Evolutionary conservation across 2,797 vertebrate species (phyloP).

Genomic region (Brachyalestes nurse): DNA sequence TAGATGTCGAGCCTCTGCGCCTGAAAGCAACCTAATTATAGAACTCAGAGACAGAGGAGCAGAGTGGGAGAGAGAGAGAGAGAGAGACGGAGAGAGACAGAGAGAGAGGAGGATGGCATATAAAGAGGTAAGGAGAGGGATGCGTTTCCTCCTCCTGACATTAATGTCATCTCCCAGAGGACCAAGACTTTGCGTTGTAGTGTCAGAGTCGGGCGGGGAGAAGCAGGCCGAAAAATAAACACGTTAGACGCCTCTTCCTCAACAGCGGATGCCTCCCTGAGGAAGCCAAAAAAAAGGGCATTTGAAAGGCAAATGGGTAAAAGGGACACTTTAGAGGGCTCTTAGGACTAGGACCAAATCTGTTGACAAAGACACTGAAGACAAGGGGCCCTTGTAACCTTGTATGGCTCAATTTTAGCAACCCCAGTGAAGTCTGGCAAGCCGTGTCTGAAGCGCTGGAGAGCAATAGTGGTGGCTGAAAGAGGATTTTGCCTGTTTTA

Average conservation of each 20-base stretch:
- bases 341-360: conserved; percentile 31
- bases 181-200: conserved; percentile 18
- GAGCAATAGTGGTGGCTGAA: neutral
- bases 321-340: conserved; percentile 43
- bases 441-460: conserved; percentile 17
- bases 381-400: conserved; percentile 6
- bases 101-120: conserved; percentile 36
- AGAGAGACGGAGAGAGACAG: conserved; percentile 28
- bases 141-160: conserved; percentile 41
- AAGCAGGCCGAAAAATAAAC: conserved; percentile 51
- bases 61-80: conserved; percentile 28
- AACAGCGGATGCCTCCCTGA: conserved; percentile 8
- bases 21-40: conserved; percentile 56
- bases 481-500: conserved; percentile 21
- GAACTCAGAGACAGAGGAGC: conserved; percentile 25
- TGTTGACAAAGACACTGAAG: conserved; percentile 29
- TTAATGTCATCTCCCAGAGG: conserved; percentile 52
- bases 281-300: conserved; percentile 16
- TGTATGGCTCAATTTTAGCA: conserved; percentile 36
- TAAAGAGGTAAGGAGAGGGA: conserved; percentile 40
- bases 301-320: conserved; percentile 35
- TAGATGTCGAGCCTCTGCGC: conserved; percentile 44
- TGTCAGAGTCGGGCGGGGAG: conserved; percentile 35
- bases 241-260: conserved; percentile 29
- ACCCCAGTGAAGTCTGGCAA: conserved; percentile 20